Evolutionary conservation across 35 echinoderm and acorn worm genomes (phyloP), one percentile per base, ranked within the genome.

Genomic region (Ophioderma brevispina): DNA sequence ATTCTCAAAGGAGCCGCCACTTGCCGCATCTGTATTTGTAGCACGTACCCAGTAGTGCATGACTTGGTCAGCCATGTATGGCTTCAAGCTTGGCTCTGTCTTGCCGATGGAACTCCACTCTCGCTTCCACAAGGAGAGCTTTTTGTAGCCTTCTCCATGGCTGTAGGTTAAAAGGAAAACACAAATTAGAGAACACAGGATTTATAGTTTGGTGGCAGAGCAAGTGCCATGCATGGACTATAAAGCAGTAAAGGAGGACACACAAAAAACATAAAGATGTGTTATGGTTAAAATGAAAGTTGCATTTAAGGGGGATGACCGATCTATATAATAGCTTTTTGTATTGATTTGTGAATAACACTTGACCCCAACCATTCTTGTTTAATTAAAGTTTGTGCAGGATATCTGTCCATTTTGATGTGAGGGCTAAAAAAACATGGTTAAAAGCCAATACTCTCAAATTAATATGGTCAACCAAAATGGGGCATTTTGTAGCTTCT

Each of bases 41-140:
- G 93, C 95, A 79, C 95, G 97, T 33, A 99, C 80, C 97, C 97
- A 99, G 55, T 95, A 95, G 0, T 90, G 93, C 3, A 99, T 70
- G 35, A 93, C 86, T 36, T 88, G 81, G 76, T 99, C 97, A 10
- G 91, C 91, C 93, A 99, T 93, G 88, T 93, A 99, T n/a, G 92
- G 81, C 39, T 92, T 95, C 63, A 99, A 75, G 70, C 89, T 95
- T 15, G 97, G 94, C 76, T 99, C 97, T 0, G 93, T 99, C 81
- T 99, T 99, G 1, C 97, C 93, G 28, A 92, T 95, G n/a, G 81
- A 82, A 19, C 93, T 92, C 97, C 97, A 99, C 59, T 95, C 93
- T 39, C 91, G 85, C 37, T 94, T 93, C 93, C 97, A 99, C 1
- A 33, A 33, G 0, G 91, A 36, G 39, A 95, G 41, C 13, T 55